phyloP scores from a whole-genome alignment of 2,113 vertebrate species.

The Myiozetetes cayanensis region DNA sequence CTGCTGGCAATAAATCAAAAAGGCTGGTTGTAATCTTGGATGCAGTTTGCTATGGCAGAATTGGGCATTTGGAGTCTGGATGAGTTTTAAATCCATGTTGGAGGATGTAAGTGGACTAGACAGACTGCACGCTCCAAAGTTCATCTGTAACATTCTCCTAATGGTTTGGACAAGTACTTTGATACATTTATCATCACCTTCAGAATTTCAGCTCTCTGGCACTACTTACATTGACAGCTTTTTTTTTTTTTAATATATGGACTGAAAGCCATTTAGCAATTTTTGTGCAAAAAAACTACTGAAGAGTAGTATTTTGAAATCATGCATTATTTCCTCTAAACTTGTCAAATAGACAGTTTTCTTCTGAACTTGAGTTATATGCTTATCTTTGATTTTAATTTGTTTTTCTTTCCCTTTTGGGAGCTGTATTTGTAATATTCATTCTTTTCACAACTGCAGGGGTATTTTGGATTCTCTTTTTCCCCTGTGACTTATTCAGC shows the following conservation, averaged over 20 bases:
- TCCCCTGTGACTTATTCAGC: background rate
- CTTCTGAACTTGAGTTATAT: background rate
- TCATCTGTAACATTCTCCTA: background rate
- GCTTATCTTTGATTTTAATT: conserved; percentile 13
- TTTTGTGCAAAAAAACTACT: background rate
- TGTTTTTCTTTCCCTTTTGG: conserved; percentile 24
- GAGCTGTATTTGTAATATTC: background rate
- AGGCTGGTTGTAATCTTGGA: background rate
- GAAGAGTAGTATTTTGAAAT: background rate
- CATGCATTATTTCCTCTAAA: background rate
- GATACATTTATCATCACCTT: background rate
- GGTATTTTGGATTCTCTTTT: background rate
- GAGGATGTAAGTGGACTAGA: background rate
- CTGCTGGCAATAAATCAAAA: background rate
- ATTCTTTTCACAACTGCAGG: conserved; percentile 1
- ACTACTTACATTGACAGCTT: background rate
- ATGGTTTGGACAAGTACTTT: background rate
- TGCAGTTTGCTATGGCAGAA: background rate
- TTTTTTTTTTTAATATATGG: background rate
- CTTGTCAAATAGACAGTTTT: background rate
- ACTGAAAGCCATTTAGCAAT: background rate
- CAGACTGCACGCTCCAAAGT: background rate
- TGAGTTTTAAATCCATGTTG: background rate
- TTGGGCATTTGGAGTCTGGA: background rate
- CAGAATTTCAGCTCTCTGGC: background rate